These are phyloP conservation scores for Dasyprocta punctata DNA, from an alignment of 2,113 vertebrate genomes.

Conservation along the genomic window DNA sequence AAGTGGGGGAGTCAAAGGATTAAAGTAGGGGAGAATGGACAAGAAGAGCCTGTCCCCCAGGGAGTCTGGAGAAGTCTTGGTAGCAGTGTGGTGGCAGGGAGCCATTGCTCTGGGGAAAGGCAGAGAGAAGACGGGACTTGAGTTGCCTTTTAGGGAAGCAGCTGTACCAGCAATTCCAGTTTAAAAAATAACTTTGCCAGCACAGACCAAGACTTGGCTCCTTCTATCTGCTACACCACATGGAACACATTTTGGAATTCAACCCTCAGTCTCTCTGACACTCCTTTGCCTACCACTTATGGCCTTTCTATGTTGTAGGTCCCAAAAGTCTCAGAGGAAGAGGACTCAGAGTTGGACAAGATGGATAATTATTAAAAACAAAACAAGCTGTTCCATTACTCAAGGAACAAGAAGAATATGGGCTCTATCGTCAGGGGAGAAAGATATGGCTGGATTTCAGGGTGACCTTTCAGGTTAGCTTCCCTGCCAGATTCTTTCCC, in stretches of 20 bases:
- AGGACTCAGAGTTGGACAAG: not conserved
- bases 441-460: not conserved
- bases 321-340: not conserved
- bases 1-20: not conserved
- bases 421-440: not conserved
- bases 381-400: not conserved
- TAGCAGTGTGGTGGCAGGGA: not conserved
- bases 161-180: conserved; percentile 70
- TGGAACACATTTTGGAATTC: conserved; percentile 17
- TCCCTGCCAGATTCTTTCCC: not conserved
- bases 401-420: not conserved
- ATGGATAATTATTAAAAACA: not conserved
- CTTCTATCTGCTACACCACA: not conserved
- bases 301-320: not conserved
- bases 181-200: conserved; percentile 69
- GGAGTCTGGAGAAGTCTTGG: not conserved
- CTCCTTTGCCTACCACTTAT: not conserved
- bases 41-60: not conserved
- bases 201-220: conserved; percentile 23
- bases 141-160: conserved; percentile 75
- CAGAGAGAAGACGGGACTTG: not conserved
- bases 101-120: conserved; percentile 64
- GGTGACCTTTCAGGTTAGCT: not conserved
- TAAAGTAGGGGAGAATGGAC: not conserved
- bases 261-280: not conserved